Percentiles rank a stretch among this genome's conserved stretches.
These are phyloP conservation scores for Ondatra zibethicus DNA, from an alignment of 2,113 vertebrate species.

Conservation along the genomic window DNA sequence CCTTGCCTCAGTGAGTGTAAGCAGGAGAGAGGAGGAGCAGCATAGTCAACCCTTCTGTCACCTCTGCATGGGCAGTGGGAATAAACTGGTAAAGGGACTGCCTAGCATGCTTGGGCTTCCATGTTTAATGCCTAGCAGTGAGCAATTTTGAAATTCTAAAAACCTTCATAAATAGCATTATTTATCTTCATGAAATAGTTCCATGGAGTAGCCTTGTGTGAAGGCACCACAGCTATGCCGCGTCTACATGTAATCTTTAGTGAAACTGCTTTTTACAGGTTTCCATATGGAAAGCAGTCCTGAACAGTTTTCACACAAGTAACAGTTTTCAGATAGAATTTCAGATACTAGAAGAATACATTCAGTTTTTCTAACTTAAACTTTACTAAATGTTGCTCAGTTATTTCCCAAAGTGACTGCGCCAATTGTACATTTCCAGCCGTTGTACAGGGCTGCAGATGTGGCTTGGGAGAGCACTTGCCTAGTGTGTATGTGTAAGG, in stretches of 20 bases:
- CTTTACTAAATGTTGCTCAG: slow-evolving; percentile 13
- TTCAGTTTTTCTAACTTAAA: not conserved
- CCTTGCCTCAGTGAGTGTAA: not conserved
- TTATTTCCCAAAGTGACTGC: slow-evolving; percentile 5
- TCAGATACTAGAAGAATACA: not conserved
- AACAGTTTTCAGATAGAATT: not conserved
- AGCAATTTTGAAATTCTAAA: not conserved
- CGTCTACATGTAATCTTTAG: not conserved
- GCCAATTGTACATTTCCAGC: not conserved
- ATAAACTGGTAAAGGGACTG: not conserved
- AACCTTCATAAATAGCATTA: not conserved
- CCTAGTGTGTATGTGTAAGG: not conserved
- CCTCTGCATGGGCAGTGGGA: not conserved
- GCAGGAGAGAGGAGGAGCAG: not conserved
- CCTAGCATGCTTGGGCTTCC: too few relatives aligned
- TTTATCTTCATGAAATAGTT: slow-evolving; percentile 30
- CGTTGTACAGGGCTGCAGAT: not conserved
- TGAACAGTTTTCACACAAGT: slow-evolving; percentile 5
- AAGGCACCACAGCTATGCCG: not conserved
- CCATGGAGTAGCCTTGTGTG: not conserved
- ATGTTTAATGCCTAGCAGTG: not conserved
- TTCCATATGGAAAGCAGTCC: not conserved
- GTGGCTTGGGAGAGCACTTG: not conserved
- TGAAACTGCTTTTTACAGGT: not conserved
- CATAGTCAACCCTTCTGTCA: not conserved